A percentile compares a stretch with the other conserved stretches of the same genome.
Conservation (phyloP, 2,797 vertebrate species). For the Melanotaenia parkinsoni region DNA sequence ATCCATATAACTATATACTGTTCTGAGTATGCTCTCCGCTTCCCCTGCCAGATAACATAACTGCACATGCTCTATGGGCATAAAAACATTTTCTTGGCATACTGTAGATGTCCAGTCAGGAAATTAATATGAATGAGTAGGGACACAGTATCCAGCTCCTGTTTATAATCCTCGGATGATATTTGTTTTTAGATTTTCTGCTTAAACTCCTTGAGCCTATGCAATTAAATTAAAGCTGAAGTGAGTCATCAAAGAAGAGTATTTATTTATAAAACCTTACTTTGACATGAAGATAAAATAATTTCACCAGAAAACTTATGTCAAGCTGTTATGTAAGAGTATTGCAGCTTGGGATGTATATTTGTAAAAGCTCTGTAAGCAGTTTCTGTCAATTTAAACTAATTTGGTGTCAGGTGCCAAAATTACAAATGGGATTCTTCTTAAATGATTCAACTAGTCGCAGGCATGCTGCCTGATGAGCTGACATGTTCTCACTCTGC, state of each 20-base stretch:
- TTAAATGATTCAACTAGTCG: slow-evolving; percentile 7
- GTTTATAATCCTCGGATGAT: background rate
- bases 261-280: background rate
- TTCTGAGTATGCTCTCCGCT: background rate
- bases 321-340: background rate
- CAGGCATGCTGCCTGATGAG: slow-evolving; percentile 26
- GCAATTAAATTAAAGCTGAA: background rate
- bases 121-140: background rate
- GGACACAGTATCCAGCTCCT: background rate
- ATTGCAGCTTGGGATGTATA: background rate
- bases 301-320: background rate
- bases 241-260: background rate
- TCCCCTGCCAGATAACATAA: background rate
- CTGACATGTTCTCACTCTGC: slow-evolving; percentile 16
- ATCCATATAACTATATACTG: background rate
- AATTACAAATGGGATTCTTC: slow-evolving; percentile 4
- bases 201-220: background rate
- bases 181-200: background rate
- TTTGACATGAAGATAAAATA: background rate
- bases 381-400: background rate
- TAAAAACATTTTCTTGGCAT: background rate
- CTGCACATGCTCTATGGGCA: background rate
- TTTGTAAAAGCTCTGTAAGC: background rate
- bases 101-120: background rate
- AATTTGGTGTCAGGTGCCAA: background rate